Evolutionary conservation across 1,140 invertebrate species (phyloP).

Genomic region (Cheumatopsyche charites): DNA sequence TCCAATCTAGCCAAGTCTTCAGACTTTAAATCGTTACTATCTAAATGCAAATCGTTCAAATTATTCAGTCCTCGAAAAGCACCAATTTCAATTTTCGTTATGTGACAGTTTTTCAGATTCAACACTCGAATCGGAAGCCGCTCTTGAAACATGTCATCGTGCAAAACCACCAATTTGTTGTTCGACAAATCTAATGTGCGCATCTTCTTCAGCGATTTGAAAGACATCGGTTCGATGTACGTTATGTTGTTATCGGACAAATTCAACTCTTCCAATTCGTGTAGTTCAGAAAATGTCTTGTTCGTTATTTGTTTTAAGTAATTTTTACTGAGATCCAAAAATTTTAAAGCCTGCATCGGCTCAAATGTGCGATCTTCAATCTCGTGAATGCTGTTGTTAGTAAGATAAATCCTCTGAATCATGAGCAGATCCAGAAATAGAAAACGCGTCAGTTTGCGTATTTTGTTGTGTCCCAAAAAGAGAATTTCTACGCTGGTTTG

Average conservation of each 20-base stretch:
- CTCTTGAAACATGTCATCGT: slow-evolving; percentile 69
- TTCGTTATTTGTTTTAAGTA: slow-evolving; percentile 68
- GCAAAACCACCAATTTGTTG: slow-evolving; percentile 67
- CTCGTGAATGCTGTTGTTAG: slow-evolving; percentile 78
- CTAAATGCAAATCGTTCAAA: slow-evolving; percentile 67
- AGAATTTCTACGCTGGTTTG: slow-evolving; percentile 83
- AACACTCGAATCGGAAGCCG: slow-evolving; percentile 67
- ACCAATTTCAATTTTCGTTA: slow-evolving; percentile 63
- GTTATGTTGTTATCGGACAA: slow-evolving; percentile 69
- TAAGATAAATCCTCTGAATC: slow-evolving; percentile 80
- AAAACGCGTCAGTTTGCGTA: slow-evolving; percentile 72
- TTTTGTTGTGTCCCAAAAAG: slow-evolving; percentile 83
- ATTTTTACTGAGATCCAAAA: slow-evolving; percentile 80
- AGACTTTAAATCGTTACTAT: slow-evolving; percentile 73
- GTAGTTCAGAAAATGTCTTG: slow-evolving; percentile 68
- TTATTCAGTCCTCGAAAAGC: slow-evolving; percentile 65
- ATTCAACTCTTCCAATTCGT: slow-evolving; percentile 70
- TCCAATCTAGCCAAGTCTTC: slow-evolving; percentile 70
- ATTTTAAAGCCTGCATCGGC: slow-evolving; percentile 75
- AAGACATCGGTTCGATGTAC: slow-evolving; percentile 66
- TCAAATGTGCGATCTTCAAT: slow-evolving; percentile 83
- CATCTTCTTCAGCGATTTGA: slow-evolving; percentile 66
- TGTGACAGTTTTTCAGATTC: slow-evolving; percentile 64
- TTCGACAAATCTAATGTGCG: slow-evolving; percentile 70
- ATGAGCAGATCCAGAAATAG: slow-evolving; percentile 77